phyloP scores from a whole-genome alignment of 2,888 invertebrate genomes.

The Slavum lentiscoides region DNA sequence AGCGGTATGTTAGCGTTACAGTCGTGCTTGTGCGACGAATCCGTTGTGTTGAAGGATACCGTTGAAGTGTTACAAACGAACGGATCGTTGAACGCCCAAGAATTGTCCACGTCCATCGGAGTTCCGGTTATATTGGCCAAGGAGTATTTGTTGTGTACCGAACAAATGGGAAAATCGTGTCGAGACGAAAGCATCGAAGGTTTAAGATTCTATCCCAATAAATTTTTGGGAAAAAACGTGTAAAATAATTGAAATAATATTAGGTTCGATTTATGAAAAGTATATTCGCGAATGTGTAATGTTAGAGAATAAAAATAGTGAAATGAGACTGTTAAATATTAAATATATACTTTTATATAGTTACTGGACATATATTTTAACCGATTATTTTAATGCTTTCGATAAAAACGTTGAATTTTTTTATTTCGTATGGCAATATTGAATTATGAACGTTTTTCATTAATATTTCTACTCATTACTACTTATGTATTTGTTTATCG shows the following conservation, averaged over 20 bases:
- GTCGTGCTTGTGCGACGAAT: conserved; percentile 74
- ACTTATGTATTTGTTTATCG: no score
- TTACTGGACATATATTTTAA: background rate
- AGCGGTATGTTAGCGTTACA: conserved; percentile 96
- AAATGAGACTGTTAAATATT: conserved; percentile 35
- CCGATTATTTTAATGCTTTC: background rate
- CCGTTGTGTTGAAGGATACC: conserved; percentile 72
- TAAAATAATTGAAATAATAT: no score
- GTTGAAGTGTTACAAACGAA: conserved; percentile 58
- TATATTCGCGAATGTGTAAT: background rate
- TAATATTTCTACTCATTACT: background rate
- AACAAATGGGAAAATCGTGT: conserved; percentile 83
- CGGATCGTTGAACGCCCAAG: conserved; percentile 79
- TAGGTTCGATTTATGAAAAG: no score
- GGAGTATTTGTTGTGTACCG: conserved; percentile 84
- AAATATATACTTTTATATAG: background rate
- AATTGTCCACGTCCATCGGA: conserved; percentile 79
- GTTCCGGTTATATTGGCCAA: conserved; percentile 88
- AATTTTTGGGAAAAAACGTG: conserved; percentile 65
- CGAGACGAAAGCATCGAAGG: conserved; percentile 96
- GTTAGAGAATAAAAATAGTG: background rate
- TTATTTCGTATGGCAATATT: no score
- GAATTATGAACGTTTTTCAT: background rate
- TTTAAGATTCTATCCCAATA: conserved; percentile 89
- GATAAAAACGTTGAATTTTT: background rate